A percentile compares a stretch with the other conserved stretches of the same genome.
phyloP scores from a whole-genome alignment of 2,797 vertebrate genomes.

The Pantherophis alleghaniensis region DNA sequence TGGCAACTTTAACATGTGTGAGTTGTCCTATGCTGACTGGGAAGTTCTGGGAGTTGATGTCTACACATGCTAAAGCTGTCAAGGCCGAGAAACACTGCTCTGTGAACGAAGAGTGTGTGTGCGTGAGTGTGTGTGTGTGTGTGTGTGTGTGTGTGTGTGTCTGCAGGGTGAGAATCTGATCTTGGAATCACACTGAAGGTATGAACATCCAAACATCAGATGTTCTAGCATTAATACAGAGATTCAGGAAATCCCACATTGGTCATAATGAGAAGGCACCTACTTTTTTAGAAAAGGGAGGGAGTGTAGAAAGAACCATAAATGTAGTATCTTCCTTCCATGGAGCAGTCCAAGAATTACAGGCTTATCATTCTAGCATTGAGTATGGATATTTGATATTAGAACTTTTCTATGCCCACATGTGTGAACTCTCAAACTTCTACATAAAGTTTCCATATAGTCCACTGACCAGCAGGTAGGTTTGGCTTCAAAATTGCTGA shows the following conservation, averaged over 20 bases:
- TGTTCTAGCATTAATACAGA: neutral
- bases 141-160: no score
- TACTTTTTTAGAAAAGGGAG: neutral
- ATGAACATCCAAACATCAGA: neutral
- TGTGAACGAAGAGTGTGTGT: neutral
- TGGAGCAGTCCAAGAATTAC: neutral
- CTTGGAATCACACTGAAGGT: neutral
- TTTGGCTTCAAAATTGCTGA: constrained; percentile 19
- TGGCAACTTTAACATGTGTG: neutral
- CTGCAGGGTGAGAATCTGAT: neutral
- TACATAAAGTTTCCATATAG: neutral
- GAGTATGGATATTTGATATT: neutral
- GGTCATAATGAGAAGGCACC: neutral
- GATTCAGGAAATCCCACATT: neutral
- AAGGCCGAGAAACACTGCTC: neutral
- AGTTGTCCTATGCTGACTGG: neutral
- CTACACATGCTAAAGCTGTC: neutral
- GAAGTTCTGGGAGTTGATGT: neutral
- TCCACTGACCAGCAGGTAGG: neutral
- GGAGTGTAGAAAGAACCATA: neutral
- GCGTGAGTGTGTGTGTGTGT: no score
- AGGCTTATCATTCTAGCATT: neutral
- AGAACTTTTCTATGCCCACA: neutral
- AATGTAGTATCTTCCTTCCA: neutral
- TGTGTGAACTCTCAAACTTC: neutral